Base-by-base conservation (phyloP, 2,113 vertebrate genomes). In the Oxygymnocypris stewartii region DNA sequence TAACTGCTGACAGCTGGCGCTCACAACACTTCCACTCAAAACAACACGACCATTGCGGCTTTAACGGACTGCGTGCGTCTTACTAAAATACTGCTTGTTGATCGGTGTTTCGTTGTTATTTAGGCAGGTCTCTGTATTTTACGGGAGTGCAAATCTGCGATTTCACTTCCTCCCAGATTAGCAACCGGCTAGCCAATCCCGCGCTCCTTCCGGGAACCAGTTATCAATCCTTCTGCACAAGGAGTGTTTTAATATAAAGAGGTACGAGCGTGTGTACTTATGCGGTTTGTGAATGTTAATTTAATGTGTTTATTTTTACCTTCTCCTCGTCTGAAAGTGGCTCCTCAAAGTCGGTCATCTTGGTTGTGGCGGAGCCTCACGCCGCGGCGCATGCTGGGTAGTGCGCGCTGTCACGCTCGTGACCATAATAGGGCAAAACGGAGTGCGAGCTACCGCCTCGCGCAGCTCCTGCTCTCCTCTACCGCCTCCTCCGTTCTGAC, bases 261-360 rank as follows among this genome's bases (percentile, higher is more conserved):
- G 20, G 40, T 14, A n/a, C 28, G 82, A 37, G 47, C 20, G 67
- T 6, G 2, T 57, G 20, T 4, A 59, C 49, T 59, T 42, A 8
- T 11, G 7, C 7, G 49, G 35, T 42, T n/a, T 37, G 69, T n/a
- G 7, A 25, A 13, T 42, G 47, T 18, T 12, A 86, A 88, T 79
- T 3, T 82, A 85, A 74, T 74, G 75, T 87, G n/a, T 61, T 89
- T 87, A 80, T 92, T 86, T 90, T 92, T 90, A 96, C 97, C 97
- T 98, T 98, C 94, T 98, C 97, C 79, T 97, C 96, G 80, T 98
- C 97, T 93, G 96, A 96, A 93, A 97, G 95, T 92, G 96, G 95
- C 81, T 97, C 97, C 92, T 98, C 97, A 89, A 96, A 95, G 92
- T 98, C 97, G 87, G 97, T 97, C 97, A 98, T 98, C 92, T 97